Evolutionary conservation across 2,797 vertebrate species (phyloP), one percentile per base, ranked within the genome.

Genomic region (Siniperca scherzeri): DNA sequence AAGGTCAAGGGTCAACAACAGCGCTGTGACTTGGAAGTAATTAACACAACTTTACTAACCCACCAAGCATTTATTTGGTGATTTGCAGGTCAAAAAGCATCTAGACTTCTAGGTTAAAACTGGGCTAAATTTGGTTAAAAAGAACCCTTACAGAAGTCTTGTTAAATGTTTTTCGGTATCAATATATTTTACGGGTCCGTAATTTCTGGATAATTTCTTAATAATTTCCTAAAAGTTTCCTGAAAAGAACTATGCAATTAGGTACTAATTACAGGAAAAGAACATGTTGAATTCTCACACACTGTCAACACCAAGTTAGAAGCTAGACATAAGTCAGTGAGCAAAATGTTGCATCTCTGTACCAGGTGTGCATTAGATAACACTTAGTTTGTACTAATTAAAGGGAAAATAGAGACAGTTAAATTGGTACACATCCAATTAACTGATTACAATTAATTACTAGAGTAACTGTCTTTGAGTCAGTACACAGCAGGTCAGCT

Each of bases 1-100:
- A 90, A 90, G 87, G 93, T 90, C 85, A 88, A 77, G 65, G 88
- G 91, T 92, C 91, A 84, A 78, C 74, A 62, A 79, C 91, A 89
- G 78, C 70, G 38, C 82, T 83, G 84, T 84, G 83, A 89, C 92
- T 87, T 87, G 91, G 82, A 93, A 88, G 89, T 75, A 78, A 89
- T 92, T 87, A 90, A 93, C 77, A 83, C 78, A 88, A 81, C 77
- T 75, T 83, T 77, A 77, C 82, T 69, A 83, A 83, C 52, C 48
- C 16, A 38, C 60, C 16, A 27, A 44, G 60, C 52, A 76, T 70
- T 70, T 7, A 76, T 62, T 69, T 66, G n/a, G 13, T 56, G 60
- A 77, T 85, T 64, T 79, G 36, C 56, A 57, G 74, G 84, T 84
- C 52, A 78, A n/a, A 52, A 3, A 11, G 53, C 3, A 1, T 2